A percentile compares a stretch with the other conserved stretches of the same genome.
phyloP scores from a whole-genome alignment of 2,113 vertebrate species.

The Seriola quinqueradiata region DNA sequence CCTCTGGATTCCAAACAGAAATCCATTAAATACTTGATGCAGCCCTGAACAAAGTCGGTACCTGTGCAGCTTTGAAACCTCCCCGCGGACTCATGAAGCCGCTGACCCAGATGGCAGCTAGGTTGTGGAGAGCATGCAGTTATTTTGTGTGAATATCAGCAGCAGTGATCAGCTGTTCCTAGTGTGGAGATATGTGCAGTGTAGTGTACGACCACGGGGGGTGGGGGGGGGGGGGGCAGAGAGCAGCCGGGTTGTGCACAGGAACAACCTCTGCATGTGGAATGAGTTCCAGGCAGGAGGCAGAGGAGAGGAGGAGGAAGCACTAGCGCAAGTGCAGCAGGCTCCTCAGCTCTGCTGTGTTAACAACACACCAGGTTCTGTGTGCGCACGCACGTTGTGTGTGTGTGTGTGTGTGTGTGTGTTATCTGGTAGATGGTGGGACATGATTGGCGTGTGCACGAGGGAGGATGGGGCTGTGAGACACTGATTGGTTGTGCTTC shows the following conservation, averaged over 20 bases:
- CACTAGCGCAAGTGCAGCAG: conserved; percentile 51
- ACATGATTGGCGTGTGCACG: conserved; percentile 47
- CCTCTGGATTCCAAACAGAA: conserved; percentile 37
- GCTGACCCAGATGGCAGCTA: conserved; percentile 57
- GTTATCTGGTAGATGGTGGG: conserved; percentile 56
- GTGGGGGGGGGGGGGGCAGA: no score
- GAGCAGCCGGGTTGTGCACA: conserved; percentile 52
- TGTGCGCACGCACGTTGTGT: conserved; percentile 32
- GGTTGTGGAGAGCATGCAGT: conserved; percentile 28
- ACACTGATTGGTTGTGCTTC: conserved; percentile 72
- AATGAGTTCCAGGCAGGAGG: conserved; percentile 66
- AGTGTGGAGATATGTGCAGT: conserved; percentile 35
- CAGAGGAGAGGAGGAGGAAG: conserved; percentile 52
- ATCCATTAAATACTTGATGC: conserved; percentile 61
- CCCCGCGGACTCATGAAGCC: conserved; percentile 46
- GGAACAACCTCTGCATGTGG: conserved; percentile 75
- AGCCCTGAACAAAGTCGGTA: conserved; percentile 42
- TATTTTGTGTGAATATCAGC: conserved; percentile 45
- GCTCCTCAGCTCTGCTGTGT: conserved; percentile 78
- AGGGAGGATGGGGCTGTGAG: conserved; percentile 62
- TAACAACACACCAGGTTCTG: conserved; percentile 84
- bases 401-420: conserved; percentile 43
- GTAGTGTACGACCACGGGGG: conserved; percentile 46
- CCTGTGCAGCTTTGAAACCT: conserved; percentile 38
- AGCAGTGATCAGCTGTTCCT: conserved; percentile 30